Evolutionary conservation across 2,113 vertebrate genomes (phyloP).

Genomic region (Cygnus buccinator): DNA sequence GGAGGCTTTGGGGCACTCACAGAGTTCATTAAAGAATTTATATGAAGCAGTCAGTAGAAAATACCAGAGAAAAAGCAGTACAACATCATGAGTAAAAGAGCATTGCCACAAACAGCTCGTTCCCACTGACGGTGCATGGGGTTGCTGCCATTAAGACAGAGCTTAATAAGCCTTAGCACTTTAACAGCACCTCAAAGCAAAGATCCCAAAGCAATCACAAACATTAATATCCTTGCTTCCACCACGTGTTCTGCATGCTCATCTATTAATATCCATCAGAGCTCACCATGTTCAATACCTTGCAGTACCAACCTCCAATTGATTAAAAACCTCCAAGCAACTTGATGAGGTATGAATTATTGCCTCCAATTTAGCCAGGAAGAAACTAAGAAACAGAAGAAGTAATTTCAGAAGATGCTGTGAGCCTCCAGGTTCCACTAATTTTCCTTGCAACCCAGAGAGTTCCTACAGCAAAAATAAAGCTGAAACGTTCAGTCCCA

Average conservation of each 20-base stretch:
- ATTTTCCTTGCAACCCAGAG: background rate
- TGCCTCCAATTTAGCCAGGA: background rate
- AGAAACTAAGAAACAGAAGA: background rate
- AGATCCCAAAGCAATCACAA: background rate
- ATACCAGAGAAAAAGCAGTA: background rate
- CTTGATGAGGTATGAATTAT: background rate
- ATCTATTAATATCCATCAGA: background rate
- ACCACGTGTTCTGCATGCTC: background rate
- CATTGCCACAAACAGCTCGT: background rate
- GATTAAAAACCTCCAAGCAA: constrained; percentile 18
- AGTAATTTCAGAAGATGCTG: background rate
- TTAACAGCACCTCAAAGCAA: background rate
- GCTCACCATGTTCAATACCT: fast-evolving
- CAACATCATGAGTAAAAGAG: constrained; percentile 3
- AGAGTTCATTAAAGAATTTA: constrained; percentile 20
- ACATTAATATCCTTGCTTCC: background rate
- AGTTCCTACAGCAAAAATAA: background rate
- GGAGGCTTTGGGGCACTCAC: background rate
- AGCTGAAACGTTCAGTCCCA: fast-evolving
- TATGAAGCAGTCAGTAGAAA: background rate
- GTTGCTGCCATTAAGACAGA: background rate
- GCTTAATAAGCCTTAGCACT: background rate
- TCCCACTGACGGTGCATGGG: background rate
- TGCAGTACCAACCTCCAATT: background rate
- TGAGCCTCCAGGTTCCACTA: background rate